phyloP scores from a whole-genome alignment of 2,113 vertebrate genomes.

The Paedocypris sp. region DNA sequence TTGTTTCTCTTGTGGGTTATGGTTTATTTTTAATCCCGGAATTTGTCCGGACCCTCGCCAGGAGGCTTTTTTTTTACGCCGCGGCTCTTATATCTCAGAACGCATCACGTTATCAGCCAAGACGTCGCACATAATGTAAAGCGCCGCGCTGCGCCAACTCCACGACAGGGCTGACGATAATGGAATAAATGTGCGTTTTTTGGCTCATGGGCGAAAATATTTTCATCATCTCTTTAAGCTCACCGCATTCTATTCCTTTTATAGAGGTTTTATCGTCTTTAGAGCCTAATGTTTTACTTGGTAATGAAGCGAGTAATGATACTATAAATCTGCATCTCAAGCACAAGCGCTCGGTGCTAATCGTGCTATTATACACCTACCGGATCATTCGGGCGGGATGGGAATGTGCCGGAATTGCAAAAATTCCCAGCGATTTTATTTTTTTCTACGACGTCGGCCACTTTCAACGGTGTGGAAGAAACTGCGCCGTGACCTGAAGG shows the following conservation, averaged over 20 bases:
- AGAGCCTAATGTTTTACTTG: conserved; percentile 13
- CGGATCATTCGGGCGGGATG: neutral
- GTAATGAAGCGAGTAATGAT: conserved; percentile 20
- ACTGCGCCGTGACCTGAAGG: no score
- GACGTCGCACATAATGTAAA: neutral
- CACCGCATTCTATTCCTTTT: conserved; percentile 14
- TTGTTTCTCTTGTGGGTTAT: no score
- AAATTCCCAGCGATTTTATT: no score
- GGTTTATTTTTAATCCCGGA: no score
- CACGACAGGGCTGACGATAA: conserved; percentile 9
- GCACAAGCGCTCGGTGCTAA: neutral
- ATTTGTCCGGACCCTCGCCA: no score
- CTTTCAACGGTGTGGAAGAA: no score
- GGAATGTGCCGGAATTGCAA: neutral
- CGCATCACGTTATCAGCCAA: neutral
- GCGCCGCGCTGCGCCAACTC: neutral
- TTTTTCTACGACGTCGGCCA: no score
- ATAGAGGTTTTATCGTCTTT: conserved; percentile 2
- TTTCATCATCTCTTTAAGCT: conserved; percentile 2
- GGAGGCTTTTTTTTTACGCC: no score
- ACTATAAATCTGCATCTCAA: conserved; percentile 18
- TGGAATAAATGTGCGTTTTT: conserved; percentile 9
- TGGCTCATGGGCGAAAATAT: conserved; percentile 5
- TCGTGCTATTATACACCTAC: conserved; percentile 5
- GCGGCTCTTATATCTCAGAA: no score